phyloP scores from a whole-genome alignment of 2,797 vertebrate species.

The Etheostoma nigrum region DNA sequence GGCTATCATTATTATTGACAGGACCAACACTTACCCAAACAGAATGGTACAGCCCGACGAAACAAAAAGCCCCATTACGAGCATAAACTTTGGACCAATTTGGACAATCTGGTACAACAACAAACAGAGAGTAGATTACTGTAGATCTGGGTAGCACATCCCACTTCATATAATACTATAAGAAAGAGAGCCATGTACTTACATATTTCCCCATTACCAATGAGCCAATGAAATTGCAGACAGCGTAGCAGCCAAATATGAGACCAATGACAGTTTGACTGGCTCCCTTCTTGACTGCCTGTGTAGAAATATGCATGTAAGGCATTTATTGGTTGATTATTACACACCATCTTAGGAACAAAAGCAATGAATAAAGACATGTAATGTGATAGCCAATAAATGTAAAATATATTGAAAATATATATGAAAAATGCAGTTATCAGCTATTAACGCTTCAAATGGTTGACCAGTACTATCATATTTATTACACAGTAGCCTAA shows the following conservation, averaged over 20 bases:
- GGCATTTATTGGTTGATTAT: background rate
- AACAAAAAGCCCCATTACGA: slow-evolving; percentile 90
- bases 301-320: slow-evolving; percentile 26
- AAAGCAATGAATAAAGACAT: background rate
- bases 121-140: background rate
- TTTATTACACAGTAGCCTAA: background rate
- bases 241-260: slow-evolving; percentile 95
- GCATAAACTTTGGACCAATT: slow-evolving; percentile 97
- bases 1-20: background rate
- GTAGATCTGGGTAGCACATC: background rate
- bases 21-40: slow-evolving; percentile 90
- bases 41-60: slow-evolving; percentile 92
- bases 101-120: slow-evolving; percentile 88
- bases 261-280: slow-evolving; percentile 90
- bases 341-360: background rate
- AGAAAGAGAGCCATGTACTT: slow-evolving; percentile 74
- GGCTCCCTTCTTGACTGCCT: slow-evolving; percentile 94
- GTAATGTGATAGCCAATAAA: background rate
- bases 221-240: slow-evolving; percentile 88
- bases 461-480: background rate
- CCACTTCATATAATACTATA: background rate
- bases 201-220: slow-evolving; percentile 94
- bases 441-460: background rate
- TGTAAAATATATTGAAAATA: background rate
- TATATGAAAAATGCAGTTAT: background rate